phyloP scores from a whole-genome alignment of 2,888 invertebrate species.

The Pyralis farinalis region DNA sequence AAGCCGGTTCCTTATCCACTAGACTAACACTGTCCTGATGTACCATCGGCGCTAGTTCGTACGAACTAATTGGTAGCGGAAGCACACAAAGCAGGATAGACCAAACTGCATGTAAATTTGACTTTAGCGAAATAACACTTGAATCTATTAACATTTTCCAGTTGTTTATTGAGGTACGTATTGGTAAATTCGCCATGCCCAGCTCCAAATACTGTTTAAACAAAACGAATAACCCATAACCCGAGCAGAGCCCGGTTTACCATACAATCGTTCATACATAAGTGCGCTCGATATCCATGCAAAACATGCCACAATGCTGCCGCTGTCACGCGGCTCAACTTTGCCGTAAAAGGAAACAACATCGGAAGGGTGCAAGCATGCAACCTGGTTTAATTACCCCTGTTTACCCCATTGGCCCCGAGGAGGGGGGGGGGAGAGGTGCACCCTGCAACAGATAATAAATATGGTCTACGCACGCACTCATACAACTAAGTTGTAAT shows the following conservation, averaged over 20 bases:
- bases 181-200: too few species aligned
- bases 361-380: constrained; percentile 41
- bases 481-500: constrained; percentile 35
- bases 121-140: too few species aligned
- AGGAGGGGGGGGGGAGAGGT: not conserved
- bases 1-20: too few species aligned
- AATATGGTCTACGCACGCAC: constrained; percentile 55
- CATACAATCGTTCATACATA: not conserved
- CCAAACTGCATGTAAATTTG: too few species aligned
- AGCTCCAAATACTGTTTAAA: too few species aligned
- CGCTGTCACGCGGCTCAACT: not conserved
- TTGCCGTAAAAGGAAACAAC: constrained; percentile 33
- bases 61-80: too few species aligned
- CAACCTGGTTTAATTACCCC: constrained; percentile 45
- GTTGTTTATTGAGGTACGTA: too few species aligned
- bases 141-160: too few species aligned
- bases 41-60: too few species aligned
- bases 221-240: not conserved
- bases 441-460: constrained; percentile 31
- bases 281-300: not conserved
- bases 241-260: not conserved
- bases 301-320: constrained; percentile 1
- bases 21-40: too few species aligned
- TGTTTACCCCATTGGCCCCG: constrained; percentile 19
- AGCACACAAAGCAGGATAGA: too few species aligned